Evolutionary conservation across 2,113 vertebrate species (phyloP).

Genomic region (Myrmecobius fasciatus): DNA sequence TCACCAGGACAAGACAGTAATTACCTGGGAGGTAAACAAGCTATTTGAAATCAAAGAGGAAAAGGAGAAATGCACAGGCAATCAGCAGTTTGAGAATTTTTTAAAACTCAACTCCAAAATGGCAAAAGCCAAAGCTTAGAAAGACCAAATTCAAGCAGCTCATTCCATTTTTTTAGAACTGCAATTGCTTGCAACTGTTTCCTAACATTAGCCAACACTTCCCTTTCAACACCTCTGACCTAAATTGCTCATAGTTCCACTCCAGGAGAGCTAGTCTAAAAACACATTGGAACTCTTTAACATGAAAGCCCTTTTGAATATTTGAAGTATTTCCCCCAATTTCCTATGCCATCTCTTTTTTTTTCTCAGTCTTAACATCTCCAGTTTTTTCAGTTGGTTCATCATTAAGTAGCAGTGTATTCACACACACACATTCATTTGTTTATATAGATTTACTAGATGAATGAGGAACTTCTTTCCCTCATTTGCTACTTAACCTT

Average conservation of each 20-base stretch:
- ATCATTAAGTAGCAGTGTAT: no score
- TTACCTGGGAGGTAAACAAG: not conserved
- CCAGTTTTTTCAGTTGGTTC: not conserved
- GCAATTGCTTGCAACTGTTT: not conserved
- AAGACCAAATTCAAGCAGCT: not conserved
- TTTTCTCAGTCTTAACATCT: not conserved
- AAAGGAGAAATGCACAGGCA: not conserved
- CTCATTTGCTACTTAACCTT: no score
- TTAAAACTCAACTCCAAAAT: not conserved
- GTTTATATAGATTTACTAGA: no score
- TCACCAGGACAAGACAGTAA: not conserved
- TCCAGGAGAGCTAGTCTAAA: not conserved
- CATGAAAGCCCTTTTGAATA: not conserved
- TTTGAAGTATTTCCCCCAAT: not conserved
- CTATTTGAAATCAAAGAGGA: not conserved
- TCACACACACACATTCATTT: no score
- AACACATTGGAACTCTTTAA: constrained; percentile 2
- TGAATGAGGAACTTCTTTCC: no score
- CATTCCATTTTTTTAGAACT: not conserved
- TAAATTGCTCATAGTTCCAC: not conserved
- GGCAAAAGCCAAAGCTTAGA: not conserved
- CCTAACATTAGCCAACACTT: not conserved
- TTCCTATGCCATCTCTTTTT: not conserved
- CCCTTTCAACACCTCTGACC: constrained; percentile 3
- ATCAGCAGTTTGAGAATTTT: not conserved